A percentile compares a stretch with the other conserved stretches of the same genome.
phyloP scores from a whole-genome alignment of 2,797 vertebrate species.

The Mareca penelope region DNA sequence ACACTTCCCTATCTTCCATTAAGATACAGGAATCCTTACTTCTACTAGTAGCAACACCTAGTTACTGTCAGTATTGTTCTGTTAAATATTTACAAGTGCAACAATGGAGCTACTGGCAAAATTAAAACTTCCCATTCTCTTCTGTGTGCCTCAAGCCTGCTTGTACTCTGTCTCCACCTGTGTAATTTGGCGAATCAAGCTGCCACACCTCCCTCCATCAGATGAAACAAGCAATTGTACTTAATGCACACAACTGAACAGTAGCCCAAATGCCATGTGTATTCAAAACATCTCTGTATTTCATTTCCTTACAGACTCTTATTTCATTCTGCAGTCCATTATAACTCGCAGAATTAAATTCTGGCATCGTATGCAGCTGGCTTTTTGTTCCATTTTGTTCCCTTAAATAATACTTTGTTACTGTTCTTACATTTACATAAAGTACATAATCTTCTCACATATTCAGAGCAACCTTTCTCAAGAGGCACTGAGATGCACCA shows the following conservation, averaged over 20 bases:
- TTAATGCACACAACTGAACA: background rate
- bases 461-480: background rate
- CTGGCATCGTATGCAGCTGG: background rate
- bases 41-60: background rate
- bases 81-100: background rate
- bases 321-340: background rate
- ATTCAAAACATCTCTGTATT: rapidly evolving
- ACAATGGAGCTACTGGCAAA: background rate
- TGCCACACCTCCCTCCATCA: background rate
- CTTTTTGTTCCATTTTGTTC: background rate
- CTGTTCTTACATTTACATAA: no score
- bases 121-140: background rate
- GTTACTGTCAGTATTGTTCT: background rate
- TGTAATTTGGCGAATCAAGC: background rate
- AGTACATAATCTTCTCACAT: background rate
- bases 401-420: background rate
- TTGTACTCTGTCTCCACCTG: background rate
- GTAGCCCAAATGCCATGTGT: background rate
- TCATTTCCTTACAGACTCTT: background rate
- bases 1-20: background rate
- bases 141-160: background rate
- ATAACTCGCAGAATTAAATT: background rate
- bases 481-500: background rate
- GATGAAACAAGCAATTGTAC: background rate
- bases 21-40: background rate